Conservation (phyloP, 2,888 invertebrate genomes). For the Adelphocoris suturalis region DNA sequence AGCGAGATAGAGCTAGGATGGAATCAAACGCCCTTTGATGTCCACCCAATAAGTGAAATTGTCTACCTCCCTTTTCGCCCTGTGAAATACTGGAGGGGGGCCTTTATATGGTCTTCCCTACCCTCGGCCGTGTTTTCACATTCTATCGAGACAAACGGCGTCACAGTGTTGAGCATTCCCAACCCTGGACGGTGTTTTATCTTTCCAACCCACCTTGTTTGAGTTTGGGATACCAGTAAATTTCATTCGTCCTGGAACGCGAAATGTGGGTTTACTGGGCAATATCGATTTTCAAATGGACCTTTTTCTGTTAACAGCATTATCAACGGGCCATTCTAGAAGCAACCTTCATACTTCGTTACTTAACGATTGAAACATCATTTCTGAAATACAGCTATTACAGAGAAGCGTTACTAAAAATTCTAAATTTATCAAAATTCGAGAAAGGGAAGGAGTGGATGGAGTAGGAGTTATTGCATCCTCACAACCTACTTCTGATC, state of each 20-base stretch:
- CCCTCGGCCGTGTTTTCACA: conserved; percentile 18
- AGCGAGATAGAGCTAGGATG: background rate
- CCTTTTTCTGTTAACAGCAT: background rate
- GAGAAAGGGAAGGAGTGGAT: no score
- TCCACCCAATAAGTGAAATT: conserved; percentile 6
- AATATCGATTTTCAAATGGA: conserved; percentile 12
- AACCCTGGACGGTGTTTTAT: background rate
- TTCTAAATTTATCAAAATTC: no score
- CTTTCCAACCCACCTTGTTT: conserved; percentile 13
- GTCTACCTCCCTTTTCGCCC: conserved; percentile 6
- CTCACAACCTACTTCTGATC: no score
- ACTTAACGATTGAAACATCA: no score
- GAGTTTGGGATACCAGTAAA: background rate
- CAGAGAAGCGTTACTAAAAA: no score
- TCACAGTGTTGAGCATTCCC: conserved; percentile 16
- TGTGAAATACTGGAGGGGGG: background rate
- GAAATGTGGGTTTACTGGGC: background rate
- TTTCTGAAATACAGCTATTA: no score
- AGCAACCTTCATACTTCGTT: background rate
- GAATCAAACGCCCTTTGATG: conserved; percentile 1
- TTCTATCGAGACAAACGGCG: conserved; percentile 35
- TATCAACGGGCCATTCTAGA: background rate
- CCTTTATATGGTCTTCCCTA: background rate
- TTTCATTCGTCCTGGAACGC: background rate
- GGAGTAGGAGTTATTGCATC: no score